Conservation (phyloP, 1,140 invertebrate species). For the Hestina assimilis region DNA sequence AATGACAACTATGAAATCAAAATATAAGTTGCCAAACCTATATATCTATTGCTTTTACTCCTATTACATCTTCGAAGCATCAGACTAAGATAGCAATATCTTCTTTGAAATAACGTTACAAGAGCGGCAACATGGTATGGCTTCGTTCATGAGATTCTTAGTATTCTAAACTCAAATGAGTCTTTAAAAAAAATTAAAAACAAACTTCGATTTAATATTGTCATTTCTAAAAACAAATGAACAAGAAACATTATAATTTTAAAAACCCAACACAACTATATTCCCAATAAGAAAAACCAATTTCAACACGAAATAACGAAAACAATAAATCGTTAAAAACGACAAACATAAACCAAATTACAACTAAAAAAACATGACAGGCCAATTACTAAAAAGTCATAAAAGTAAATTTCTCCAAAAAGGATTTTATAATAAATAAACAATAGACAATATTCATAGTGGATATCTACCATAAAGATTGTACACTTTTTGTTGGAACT, state of each 20-base stretch:
- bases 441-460: neutral
- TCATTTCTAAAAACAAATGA: neutral
- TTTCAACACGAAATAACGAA: neutral
- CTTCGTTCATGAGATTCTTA: too few relatives aligned
- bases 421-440: neutral
- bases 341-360: neutral
- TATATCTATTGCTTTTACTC: too few relatives aligned
- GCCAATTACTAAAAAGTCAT: neutral
- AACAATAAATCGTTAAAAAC: neutral
- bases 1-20: too few relatives aligned
- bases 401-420: neutral
- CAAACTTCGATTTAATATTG: too few relatives aligned
- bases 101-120: too few relatives aligned
- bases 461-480: neutral
- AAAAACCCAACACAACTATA: neutral
- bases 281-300: neutral
- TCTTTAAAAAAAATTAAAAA: neutral
- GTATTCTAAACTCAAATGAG: too few relatives aligned
- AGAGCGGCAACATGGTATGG: too few relatives aligned
- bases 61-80: too few relatives aligned
- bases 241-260: too few relatives aligned
- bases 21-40: too few relatives aligned
- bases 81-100: too few relatives aligned
- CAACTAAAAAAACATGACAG: neutral
- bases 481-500: constrained; percentile 18